Evolutionary conservation across 2,113 vertebrate species (phyloP).

Genomic region (Cottus gobio): DNA sequence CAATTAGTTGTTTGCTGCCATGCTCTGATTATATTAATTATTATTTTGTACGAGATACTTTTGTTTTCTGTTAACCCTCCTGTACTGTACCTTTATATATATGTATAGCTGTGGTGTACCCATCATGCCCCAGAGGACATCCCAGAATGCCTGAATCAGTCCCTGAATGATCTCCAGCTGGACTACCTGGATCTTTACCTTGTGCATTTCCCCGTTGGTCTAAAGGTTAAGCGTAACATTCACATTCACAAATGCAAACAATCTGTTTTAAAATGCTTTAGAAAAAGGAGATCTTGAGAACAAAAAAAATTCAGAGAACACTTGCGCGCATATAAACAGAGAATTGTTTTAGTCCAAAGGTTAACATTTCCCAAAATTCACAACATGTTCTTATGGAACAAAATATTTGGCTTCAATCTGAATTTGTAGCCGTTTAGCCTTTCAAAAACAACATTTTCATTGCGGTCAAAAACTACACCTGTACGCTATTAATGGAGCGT

Average conservation of each 20-base stretch:
- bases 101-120: conserved; percentile 78
- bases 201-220: conserved; percentile 82
- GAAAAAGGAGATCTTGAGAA: too few species aligned
- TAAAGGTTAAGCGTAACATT: conserved; percentile 70
- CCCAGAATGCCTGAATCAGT: conserved; percentile 76
- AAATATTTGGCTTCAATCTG: too few species aligned
- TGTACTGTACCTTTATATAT: background rate
- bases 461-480: too few species aligned
- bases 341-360: too few species aligned
- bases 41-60: background rate
- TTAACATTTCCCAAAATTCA: too few species aligned
- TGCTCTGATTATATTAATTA: too few species aligned
- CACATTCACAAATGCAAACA: background rate
- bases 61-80: background rate
- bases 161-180: conserved; percentile 78
- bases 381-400: too few species aligned
- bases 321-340: too few species aligned
- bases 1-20: background rate
- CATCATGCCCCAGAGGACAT: conserved; percentile 78
- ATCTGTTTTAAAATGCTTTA: background rate
- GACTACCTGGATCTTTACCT: conserved; percentile 85
- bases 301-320: too few species aligned
- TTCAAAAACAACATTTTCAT: too few species aligned
- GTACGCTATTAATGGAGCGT: too few species aligned
- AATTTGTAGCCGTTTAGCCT: too few species aligned